A percentile compares a stretch with the other conserved stretches of the same genome.
These are phyloP conservation scores for Neosalanx taihuensis DNA, from an alignment of 2,797 vertebrate genomes.

Conservation along the genomic window DNA sequence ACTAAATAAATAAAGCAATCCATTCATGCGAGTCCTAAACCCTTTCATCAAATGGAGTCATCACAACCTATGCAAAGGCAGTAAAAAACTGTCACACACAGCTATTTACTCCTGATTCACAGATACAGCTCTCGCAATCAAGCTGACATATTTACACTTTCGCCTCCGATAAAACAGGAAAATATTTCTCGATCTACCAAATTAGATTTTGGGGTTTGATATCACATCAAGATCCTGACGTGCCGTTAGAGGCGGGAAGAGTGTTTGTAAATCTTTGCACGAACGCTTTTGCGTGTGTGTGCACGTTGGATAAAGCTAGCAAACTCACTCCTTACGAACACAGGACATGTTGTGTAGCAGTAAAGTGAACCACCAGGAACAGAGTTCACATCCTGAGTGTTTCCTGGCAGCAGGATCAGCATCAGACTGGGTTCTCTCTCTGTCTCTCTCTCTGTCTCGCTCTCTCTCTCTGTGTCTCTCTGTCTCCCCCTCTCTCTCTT, in stretches of 20 bases:
- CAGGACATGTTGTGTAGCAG: too few relatives aligned
- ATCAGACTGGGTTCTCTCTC: too few relatives aligned
- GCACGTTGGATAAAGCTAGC: too few relatives aligned
- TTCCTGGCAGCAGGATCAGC: too few relatives aligned
- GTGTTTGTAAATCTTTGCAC: too few relatives aligned
- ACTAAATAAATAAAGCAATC: background rate
- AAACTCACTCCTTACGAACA: too few relatives aligned
- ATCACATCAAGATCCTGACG: constrained; percentile 22
- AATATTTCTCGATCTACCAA: constrained; percentile 38
- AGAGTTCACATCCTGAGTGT: too few relatives aligned
- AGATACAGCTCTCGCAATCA: constrained; percentile 39
- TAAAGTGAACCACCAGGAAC: too few relatives aligned
- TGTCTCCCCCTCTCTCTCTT: too few relatives aligned
- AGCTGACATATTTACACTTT: constrained; percentile 45
- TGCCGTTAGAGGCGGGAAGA: background rate
- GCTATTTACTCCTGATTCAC: constrained; percentile 40
- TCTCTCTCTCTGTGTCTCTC: too few relatives aligned
- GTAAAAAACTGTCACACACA: constrained; percentile 42
- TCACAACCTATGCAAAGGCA: background rate
- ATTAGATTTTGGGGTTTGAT: constrained; percentile 44
- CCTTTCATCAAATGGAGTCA: constrained; percentile 16
- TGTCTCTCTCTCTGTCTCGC: too few relatives aligned
- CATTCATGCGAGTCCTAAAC: background rate
- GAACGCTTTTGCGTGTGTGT: too few relatives aligned
- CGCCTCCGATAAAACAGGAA: constrained; percentile 43